These are phyloP conservation scores for Ivindomyrus marchei DNA, from an alignment of 2,113 vertebrate species.

Conservation along the genomic window DNA sequence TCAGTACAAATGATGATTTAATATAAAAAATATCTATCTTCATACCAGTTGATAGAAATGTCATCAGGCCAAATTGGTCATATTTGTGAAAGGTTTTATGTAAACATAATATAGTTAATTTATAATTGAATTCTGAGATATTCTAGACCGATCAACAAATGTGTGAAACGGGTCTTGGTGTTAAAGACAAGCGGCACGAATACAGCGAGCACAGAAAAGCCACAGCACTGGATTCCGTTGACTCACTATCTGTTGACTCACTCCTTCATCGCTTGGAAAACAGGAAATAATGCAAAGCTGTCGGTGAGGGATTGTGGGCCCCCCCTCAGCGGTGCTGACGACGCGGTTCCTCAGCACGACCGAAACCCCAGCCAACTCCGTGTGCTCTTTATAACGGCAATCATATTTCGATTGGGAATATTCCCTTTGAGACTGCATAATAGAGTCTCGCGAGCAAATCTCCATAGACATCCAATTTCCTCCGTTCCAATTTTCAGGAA, in stretches of 20 bases:
- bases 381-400: not conserved
- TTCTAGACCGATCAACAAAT: not conserved
- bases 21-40: not conserved
- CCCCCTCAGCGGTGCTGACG: not conserved
- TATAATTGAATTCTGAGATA: not conserved
- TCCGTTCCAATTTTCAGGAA: slow-evolving; percentile 5
- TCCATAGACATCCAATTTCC: not conserved
- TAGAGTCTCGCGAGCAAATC: not conserved
- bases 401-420: not conserved
- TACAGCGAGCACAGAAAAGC: not conserved
- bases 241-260: not conserved
- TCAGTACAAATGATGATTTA: not conserved
- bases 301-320: not conserved
- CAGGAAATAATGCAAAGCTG: not conserved
- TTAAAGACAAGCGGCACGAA: not conserved
- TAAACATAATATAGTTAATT: not conserved
- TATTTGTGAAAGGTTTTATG: not conserved
- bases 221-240: not conserved
- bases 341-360: not conserved
- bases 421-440: not conserved
- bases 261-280: not conserved
- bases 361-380: not conserved
- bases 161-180: not conserved
- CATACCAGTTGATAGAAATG: not conserved
- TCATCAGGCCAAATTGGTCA: not conserved